phyloP scores from a whole-genome alignment of 1,140 invertebrate species.

The Neodiprion virginianus region DNA sequence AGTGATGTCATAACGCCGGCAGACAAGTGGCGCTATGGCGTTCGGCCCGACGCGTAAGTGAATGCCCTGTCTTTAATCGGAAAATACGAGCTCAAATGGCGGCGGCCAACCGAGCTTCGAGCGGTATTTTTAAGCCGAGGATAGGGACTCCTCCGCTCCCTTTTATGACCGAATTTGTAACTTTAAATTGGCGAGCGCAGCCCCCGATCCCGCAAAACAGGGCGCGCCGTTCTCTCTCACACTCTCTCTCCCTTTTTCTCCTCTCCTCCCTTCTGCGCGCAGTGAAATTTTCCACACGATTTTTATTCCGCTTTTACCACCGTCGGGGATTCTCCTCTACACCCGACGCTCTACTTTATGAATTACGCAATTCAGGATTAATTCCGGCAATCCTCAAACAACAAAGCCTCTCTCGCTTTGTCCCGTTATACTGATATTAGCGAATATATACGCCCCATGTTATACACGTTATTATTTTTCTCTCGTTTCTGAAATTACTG shows the following conservation, averaged over 20 bases:
- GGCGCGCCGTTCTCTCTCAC: not conserved
- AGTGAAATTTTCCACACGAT: conserved; percentile 37
- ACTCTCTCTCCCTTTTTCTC: conserved; percentile 9
- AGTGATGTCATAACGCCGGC: conserved; percentile 51
- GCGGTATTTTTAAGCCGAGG: not conserved
- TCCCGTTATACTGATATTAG: not conserved
- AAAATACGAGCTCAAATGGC: conserved; percentile 61
- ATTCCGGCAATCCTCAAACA: not conserved
- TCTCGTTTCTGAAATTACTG: not conserved
- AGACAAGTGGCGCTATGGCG: conserved; percentile 61
- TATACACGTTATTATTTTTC: not conserved
- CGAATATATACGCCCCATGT: not conserved
- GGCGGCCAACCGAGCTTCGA: not conserved
- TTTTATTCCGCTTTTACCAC: not conserved
- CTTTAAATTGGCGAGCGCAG: conserved; percentile 50
- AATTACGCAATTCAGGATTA: too few relatives aligned
- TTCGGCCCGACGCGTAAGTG: conserved; percentile 59
- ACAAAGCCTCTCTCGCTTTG: not conserved
- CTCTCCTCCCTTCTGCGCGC: conserved; percentile 26
- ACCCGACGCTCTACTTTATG: not conserved
- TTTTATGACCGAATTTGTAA: conserved; percentile 59
- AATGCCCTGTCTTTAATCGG: conserved; percentile 62
- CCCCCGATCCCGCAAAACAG: too few relatives aligned
- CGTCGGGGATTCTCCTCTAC: not conserved
- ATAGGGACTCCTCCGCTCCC: conserved; percentile 12